phyloP scores from a whole-genome alignment of 2,797 vertebrate genomes.

The Myiothlypis coronata region DNA sequence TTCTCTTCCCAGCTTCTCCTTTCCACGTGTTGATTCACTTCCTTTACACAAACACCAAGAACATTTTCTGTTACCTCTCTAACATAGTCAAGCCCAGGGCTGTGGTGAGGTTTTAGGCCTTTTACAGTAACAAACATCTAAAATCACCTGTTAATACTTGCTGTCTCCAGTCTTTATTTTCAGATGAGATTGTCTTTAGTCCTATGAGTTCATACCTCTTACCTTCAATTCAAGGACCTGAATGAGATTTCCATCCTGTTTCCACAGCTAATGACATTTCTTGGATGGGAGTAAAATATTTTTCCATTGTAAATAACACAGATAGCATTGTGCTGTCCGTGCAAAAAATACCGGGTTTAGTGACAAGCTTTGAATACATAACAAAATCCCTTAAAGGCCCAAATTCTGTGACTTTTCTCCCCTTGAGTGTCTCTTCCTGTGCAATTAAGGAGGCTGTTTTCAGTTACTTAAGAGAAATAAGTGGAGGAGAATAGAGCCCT shows the following conservation, averaged over 20 bases:
- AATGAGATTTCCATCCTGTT: not conserved
- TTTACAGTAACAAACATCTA: not conserved
- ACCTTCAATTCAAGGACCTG: not conserved
- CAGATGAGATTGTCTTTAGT: not conserved
- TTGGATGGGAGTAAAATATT: not conserved
- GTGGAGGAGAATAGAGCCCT: slow-evolving; percentile 18
- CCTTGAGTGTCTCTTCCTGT: not conserved
- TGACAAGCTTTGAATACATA: not conserved
- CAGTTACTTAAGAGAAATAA: slow-evolving; percentile 20
- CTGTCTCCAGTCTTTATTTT: not conserved
- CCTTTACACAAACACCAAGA: not conserved
- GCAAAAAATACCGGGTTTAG: not conserved
- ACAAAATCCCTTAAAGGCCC: not conserved
- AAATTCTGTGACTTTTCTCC: not conserved
- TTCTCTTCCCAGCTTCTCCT: not conserved
- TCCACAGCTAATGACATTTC: not conserved
- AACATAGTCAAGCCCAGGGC: not conserved
- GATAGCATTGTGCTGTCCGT: not conserved
- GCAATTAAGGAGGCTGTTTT: not conserved
- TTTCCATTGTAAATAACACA: not conserved
- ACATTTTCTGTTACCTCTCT: not conserved
- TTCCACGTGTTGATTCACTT: not conserved
- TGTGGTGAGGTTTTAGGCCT: not conserved
- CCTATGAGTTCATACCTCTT: not conserved
- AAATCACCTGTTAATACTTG: not conserved